Conservation (phyloP, 2,888 invertebrate species). For the Nemotelus pantherinus region DNA sequence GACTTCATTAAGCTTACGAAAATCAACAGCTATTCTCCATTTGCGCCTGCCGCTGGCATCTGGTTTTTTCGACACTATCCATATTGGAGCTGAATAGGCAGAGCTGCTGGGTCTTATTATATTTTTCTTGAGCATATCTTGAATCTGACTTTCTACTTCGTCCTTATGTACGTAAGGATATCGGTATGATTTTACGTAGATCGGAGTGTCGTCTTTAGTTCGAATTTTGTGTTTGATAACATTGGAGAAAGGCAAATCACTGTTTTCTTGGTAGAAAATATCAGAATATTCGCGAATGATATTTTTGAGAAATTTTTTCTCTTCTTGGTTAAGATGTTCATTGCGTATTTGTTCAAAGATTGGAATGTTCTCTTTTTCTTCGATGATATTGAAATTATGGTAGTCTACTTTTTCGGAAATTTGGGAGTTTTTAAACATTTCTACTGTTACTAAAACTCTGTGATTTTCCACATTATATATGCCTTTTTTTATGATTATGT, state of each 20-base stretch:
- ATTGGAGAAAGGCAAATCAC: conserved; percentile 47
- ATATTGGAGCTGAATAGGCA: conserved; percentile 52
- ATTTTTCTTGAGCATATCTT: conserved; percentile 50
- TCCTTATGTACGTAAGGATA: conserved; percentile 39
- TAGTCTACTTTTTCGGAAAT: too few relatives aligned
- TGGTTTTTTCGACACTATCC: neutral
- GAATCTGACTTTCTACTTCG: conserved; percentile 22
- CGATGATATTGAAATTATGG: too few relatives aligned
- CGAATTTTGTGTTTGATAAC: conserved; percentile 51
- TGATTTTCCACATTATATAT: too few relatives aligned
- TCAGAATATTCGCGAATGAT: neutral
- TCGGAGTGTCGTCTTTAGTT: conserved; percentile 9
- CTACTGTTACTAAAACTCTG: too few relatives aligned
- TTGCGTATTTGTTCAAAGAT: too few relatives aligned
- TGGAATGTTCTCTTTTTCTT: too few relatives aligned
- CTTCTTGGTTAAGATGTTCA: too few relatives aligned
- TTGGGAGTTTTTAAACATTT: too few relatives aligned
- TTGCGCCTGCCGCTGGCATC: conserved; percentile 23
- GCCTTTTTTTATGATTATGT: too few relatives aligned
- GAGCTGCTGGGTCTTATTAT: conserved; percentile 50
- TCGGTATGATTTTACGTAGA: conserved; percentile 17
- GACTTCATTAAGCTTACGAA: too few relatives aligned
- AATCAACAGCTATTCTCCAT: too few relatives aligned
- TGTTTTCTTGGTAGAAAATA: conserved; percentile 14
- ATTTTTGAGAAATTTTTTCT: neutral